Evolutionary conservation across 2,797 vertebrate species (phyloP).

Genomic region (Hozukius guyotensis): DNA sequence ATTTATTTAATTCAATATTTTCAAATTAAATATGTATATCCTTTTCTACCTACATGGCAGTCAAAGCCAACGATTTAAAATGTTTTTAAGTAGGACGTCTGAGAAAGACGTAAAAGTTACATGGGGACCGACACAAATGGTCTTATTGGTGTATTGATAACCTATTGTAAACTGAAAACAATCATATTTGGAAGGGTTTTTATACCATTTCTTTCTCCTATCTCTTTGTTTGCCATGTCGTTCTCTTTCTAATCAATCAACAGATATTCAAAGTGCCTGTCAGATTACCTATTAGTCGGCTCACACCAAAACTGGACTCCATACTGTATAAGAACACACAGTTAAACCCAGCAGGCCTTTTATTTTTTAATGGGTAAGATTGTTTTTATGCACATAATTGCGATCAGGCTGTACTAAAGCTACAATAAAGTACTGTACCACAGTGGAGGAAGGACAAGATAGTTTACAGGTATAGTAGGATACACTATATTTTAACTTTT

Average conservation of each 20-base stretch:
- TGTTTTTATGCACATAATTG: constrained; percentile 58
- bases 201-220: not conserved
- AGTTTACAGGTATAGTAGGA: constrained; percentile 52
- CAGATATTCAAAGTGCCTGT: constrained; percentile 75
- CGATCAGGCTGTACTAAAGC: constrained; percentile 41
- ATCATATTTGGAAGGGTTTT: constrained; percentile 9
- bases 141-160: not conserved
- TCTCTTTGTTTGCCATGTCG: constrained; percentile 1
- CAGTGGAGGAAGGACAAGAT: constrained; percentile 19
- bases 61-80: not conserved
- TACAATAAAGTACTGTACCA: constrained; percentile 54
- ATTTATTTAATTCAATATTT: not conserved
- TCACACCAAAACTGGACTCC: constrained; percentile 72
- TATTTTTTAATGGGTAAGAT: constrained; percentile 38
- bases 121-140: not conserved
- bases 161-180: constrained; percentile 15
- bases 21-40: not conserved
- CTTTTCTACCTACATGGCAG: not conserved
- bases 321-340: constrained; percentile 23
- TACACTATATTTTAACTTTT: constrained; percentile 26
- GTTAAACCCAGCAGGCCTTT: constrained; percentile 60
- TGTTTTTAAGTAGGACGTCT: not conserved
- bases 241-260: constrained; percentile 36
- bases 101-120: not conserved
- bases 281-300: constrained; percentile 60